These are phyloP conservation scores for Chrysolina americana DNA, from an alignment of 2,888 invertebrate genomes.

Conservation along the genomic window DNA sequence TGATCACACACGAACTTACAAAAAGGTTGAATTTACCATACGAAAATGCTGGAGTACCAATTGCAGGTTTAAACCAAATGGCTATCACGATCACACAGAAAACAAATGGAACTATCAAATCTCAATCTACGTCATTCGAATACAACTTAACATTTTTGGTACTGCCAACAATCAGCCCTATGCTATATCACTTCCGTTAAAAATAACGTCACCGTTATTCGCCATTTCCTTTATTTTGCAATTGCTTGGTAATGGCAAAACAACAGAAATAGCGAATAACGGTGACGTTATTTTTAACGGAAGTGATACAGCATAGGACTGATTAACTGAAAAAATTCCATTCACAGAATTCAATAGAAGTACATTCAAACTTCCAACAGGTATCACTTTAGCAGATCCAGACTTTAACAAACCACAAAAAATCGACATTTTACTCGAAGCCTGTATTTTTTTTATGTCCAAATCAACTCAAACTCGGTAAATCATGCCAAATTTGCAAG, in stretches of 20 bases:
- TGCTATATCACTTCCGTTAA: no score
- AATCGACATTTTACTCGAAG: constrained; percentile 20
- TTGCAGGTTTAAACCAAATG: constrained; percentile 22
- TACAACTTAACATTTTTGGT: constrained; percentile 9
- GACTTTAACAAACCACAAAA: constrained; percentile 21
- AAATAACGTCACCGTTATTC: no score
- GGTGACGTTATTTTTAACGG: no score
- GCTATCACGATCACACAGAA: constrained; percentile 3
- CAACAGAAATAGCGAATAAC: no score
- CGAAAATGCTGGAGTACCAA: not conserved
- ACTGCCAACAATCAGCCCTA: constrained; percentile 17
- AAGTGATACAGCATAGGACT: no score
- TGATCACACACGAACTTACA: constrained; percentile 3
- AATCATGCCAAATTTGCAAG: constrained; percentile 17
- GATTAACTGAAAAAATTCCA: constrained; percentile 19
- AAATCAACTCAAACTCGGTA: constrained; percentile 12
- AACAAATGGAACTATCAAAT: not conserved
- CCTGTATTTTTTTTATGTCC: constrained; percentile 19
- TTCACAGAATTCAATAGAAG: constrained; percentile 7
- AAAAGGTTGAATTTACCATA: no score
- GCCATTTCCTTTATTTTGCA: no score
- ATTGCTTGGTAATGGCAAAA: no score
- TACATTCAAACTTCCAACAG: not conserved
- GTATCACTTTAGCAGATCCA: constrained; percentile 10
- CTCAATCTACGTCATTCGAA: not conserved